phyloP scores from a whole-genome alignment of 2,888 invertebrate genomes.

The Xanthorhoe spadicearia region DNA sequence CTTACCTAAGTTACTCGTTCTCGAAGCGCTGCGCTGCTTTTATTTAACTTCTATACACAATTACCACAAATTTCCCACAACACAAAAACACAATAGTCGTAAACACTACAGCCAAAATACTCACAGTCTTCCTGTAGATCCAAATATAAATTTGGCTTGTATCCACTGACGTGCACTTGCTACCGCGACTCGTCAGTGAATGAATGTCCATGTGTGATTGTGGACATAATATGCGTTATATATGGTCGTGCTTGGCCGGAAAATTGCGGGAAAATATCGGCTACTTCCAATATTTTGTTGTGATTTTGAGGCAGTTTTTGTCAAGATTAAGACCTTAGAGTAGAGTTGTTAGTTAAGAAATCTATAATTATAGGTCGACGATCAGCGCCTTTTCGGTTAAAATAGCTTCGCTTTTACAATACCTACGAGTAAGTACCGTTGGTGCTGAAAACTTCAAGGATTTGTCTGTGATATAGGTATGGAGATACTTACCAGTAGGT shows the following conservation, averaged over 20 bases:
- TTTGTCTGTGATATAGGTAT: too few relatives aligned
- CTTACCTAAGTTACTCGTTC: not conserved
- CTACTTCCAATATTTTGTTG: too few relatives aligned
- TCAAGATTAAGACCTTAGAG: too few relatives aligned
- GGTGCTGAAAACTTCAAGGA: too few relatives aligned
- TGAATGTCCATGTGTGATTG: constrained; percentile 12
- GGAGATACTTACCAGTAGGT: too few relatives aligned
- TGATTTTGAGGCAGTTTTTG: too few relatives aligned
- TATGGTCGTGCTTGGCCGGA: not conserved
- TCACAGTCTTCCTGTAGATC: constrained; percentile 42
- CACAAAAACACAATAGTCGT: constrained; percentile 1
- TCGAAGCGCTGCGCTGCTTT: not conserved
- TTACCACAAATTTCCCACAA: not conserved
- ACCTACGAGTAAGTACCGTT: too few relatives aligned
- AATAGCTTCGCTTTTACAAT: too few relatives aligned
- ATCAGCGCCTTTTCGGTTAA: too few relatives aligned
- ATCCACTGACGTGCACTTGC: constrained; percentile 31
- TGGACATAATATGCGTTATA: constrained; percentile 15
- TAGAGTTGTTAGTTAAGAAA: too few relatives aligned
- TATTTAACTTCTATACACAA: not conserved
- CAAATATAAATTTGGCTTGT: constrained; percentile 41
- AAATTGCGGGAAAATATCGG: not conserved
- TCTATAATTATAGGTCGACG: too few relatives aligned
- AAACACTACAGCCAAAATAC: constrained; percentile 36
- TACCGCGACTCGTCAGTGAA: constrained; percentile 2